Conservation (phyloP, 2,113 vertebrate genomes). For the Hippocampus mohnikei region DNA sequence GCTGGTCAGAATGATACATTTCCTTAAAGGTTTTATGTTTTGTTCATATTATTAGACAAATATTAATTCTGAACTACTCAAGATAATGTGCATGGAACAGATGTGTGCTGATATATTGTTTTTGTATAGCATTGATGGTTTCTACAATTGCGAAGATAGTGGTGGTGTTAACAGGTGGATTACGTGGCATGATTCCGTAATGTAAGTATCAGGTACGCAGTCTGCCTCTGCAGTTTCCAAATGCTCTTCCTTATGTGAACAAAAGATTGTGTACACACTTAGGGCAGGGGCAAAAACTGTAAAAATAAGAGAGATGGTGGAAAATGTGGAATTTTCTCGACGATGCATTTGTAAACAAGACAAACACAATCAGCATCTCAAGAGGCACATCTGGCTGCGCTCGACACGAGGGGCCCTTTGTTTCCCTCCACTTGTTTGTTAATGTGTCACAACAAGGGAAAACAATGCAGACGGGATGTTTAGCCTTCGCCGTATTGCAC, state of each 20-base stretch:
- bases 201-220: neutral
- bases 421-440: slow-evolving; percentile 48
- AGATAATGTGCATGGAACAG: neutral
- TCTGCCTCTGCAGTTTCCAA: slow-evolving; percentile 34
- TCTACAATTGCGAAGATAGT: neutral
- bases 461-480: slow-evolving; percentile 35
- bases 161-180: neutral
- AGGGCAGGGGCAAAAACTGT: neutral
- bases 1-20: too few species aligned
- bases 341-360: slow-evolving; percentile 63
- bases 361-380: slow-evolving; percentile 68
- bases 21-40: too few species aligned
- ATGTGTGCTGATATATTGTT: neutral
- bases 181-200: neutral
- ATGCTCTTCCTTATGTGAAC: slow-evolving; percentile 45
- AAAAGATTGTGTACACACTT: slow-evolving; percentile 51
- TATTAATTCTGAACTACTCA: neutral
- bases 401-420: slow-evolving; percentile 56
- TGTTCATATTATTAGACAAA: neutral
- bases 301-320: slow-evolving; percentile 11
- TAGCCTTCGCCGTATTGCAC: slow-evolving; percentile 16
- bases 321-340: slow-evolving; percentile 50
- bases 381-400: slow-evolving; percentile 66
- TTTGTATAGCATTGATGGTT: neutral
- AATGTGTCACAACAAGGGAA: slow-evolving; percentile 32